phyloP scores from a whole-genome alignment of 2,888 invertebrate species.

The Thera britannica region DNA sequence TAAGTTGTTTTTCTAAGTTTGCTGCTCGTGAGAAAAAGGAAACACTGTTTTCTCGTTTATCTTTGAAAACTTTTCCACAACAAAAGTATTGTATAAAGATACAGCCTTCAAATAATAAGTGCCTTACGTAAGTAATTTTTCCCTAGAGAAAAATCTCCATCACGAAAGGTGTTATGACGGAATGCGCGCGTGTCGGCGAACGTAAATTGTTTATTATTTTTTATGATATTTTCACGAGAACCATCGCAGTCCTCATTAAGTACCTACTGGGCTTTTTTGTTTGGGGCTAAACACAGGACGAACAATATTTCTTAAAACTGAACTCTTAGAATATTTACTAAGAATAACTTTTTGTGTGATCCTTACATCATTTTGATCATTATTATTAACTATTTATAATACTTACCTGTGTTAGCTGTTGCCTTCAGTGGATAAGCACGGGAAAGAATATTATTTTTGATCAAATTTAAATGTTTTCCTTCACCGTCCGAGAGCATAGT shows the following conservation, averaged over 20 bases:
- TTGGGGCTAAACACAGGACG: slow-evolving; percentile 9
- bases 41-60: background rate
- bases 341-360: too few relatives aligned
- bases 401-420: too few relatives aligned
- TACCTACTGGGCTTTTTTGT: slow-evolving; percentile 23
- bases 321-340: too few relatives aligned
- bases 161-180: slow-evolving; percentile 63
- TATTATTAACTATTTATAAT: too few relatives aligned
- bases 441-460: too few relatives aligned
- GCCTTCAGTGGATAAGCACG: too few relatives aligned
- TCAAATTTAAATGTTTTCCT: too few relatives aligned
- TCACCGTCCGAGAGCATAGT: too few relatives aligned
- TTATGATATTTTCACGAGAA: slow-evolving; percentile 77
- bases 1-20: too few relatives aligned
- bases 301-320: background rate
- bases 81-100: background rate
- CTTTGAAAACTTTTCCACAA: background rate
- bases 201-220: slow-evolving; percentile 84
- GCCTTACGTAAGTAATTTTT: background rate
- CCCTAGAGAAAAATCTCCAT: slow-evolving; percentile 3
- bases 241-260: slow-evolving; percentile 63
- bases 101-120: background rate
- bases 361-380: too few relatives aligned
- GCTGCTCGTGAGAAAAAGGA: background rate
- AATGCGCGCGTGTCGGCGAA: slow-evolving; percentile 77